Percentiles rank a stretch among this genome's conserved stretches.
These are phyloP conservation scores for Diplodus puntazzo DNA, from an alignment of 2,797 vertebrate species.

Conservation along the genomic window DNA sequence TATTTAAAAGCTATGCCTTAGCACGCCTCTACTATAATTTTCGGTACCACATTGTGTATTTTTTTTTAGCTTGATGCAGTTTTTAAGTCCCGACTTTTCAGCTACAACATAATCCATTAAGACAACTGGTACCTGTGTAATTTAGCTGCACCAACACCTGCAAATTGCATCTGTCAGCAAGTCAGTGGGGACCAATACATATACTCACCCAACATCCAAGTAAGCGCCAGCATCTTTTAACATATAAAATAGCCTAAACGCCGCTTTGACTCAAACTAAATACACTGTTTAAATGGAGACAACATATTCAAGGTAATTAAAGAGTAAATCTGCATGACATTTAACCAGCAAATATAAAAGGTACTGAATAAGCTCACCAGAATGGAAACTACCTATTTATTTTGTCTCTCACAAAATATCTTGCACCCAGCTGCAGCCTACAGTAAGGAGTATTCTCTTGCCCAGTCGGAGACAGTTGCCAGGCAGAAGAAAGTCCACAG, in stretches of 20 bases:
- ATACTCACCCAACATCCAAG: not conserved
- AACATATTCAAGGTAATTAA: conserved; percentile 1
- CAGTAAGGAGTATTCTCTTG: not conserved
- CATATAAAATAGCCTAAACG: not conserved
- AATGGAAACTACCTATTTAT: conserved; percentile 6
- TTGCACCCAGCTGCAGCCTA: not conserved
- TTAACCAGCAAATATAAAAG: not conserved
- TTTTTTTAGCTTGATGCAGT: not conserved
- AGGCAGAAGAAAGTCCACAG: conserved; percentile 11
- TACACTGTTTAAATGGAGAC: not conserved
- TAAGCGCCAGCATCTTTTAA: not conserved
- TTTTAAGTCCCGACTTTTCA: conserved; percentile 3
- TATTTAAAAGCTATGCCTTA: not conserved
- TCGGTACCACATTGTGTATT: not conserved
- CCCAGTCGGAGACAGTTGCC: conserved; percentile 20
- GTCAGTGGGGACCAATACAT: not conserved
- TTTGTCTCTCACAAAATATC: not conserved
- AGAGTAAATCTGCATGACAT: not conserved
- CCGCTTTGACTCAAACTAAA: not conserved
- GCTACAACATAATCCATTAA: not conserved
- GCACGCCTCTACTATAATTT: not conserved
- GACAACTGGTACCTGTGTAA: not conserved
- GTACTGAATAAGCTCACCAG: not conserved
- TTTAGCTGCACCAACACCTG: not conserved
- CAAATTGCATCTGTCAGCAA: conserved; percentile 16